These are phyloP conservation scores for Hypena proboscidalis DNA, from an alignment of 2,888 invertebrate genomes.

Conservation along the genomic window DNA sequence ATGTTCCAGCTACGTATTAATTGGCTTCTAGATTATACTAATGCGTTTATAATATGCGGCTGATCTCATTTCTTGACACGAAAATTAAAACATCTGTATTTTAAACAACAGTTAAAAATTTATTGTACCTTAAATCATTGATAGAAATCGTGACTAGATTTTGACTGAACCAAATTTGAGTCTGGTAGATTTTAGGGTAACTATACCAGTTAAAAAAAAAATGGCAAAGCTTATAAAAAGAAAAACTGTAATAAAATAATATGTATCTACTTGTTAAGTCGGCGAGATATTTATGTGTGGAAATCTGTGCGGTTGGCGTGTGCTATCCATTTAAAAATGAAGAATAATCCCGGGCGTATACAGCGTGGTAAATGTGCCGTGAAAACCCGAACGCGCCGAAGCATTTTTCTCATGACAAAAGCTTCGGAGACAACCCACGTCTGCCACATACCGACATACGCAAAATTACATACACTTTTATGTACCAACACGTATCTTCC, in stretches of 20 bases:
- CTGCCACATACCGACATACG: conserved; percentile 49
- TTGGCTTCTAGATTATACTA: conserved; percentile 38
- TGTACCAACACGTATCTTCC: conserved; percentile 13
- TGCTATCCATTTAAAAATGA: conserved; percentile 78
- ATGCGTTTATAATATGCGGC: conserved; percentile 40
- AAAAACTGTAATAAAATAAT: no score
- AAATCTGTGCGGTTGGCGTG: conserved; percentile 68
- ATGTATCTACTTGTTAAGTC: conserved; percentile 47
- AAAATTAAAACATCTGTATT: conserved; percentile 1
- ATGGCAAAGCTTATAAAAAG: conserved; percentile 36
- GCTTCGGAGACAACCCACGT: conserved; percentile 66
- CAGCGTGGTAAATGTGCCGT: conserved; percentile 76
- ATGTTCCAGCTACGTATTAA: conserved; percentile 40
- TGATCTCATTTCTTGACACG: conserved; percentile 30
- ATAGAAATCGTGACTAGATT: conserved; percentile 24
- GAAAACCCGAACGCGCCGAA: conserved; percentile 71
- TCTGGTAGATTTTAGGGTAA: conserved; percentile 7
- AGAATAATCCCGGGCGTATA: conserved; percentile 72
- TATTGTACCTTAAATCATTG: background rate
- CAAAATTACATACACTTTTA: conserved; percentile 32
- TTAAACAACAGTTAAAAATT: background rate
- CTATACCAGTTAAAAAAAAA: no score
- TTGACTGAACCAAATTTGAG: background rate
- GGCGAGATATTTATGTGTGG: conserved; percentile 60
- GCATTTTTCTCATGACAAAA: conserved; percentile 78